Conservation (phyloP, 2,113 vertebrate species). For the Sminthopsis crassicaudata region DNA sequence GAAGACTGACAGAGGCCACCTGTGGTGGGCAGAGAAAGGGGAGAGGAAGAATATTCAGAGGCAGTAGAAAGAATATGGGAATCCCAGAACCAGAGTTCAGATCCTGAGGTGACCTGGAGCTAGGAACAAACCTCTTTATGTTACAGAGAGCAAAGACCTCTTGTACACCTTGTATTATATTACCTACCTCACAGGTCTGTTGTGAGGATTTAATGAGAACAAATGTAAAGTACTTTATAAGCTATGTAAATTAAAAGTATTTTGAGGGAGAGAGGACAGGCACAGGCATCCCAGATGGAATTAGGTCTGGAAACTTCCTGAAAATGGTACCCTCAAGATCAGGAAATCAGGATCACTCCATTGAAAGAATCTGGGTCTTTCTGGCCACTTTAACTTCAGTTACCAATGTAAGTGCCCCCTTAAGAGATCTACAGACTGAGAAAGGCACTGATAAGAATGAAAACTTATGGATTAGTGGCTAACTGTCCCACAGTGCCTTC, state of each 20-base stretch:
- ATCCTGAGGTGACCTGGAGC: background rate
- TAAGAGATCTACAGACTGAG: background rate
- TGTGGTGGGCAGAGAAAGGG: slow-evolving; percentile 72
- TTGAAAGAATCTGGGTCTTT: slow-evolving; percentile 5
- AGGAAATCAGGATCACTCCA: background rate
- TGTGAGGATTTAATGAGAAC: background rate
- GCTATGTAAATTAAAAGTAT: slow-evolving; percentile 28
- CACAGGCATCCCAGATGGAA: slow-evolving; percentile 53
- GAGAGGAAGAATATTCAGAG: background rate
- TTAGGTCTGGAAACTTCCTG: slow-evolving; percentile 20
- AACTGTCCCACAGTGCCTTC: background rate
- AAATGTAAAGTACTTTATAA: background rate
- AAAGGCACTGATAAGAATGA: background rate
- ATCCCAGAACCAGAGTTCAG: background rate
- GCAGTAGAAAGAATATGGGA: background rate
- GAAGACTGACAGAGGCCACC: slow-evolving; percentile 91
- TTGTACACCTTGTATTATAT: background rate
- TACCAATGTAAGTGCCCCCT: background rate
- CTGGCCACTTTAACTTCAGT: background rate
- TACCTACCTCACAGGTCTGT: background rate
- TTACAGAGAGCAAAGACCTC: background rate
- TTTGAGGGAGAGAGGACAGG: slow-evolving; percentile 66
- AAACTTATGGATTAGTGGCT: slow-evolving; percentile 32
- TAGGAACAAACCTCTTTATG: background rate
- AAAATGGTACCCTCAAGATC: slow-evolving; percentile 1